Conservation (phyloP, 2,113 vertebrate species). For the Procavia capensis region DNA sequence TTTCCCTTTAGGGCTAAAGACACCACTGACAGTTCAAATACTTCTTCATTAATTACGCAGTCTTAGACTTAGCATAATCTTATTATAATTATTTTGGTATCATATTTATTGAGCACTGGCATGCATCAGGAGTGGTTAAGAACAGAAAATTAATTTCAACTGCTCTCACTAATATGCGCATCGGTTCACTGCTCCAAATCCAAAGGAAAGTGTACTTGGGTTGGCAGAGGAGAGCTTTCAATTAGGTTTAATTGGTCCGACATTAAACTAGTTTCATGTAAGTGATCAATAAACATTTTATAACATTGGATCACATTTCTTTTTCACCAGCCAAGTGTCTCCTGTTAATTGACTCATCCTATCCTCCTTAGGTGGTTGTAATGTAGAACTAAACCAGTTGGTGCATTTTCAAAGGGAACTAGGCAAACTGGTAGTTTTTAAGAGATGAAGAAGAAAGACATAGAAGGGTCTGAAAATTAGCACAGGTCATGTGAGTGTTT, state of each 20-base stretch:
- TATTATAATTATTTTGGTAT: constrained; percentile 80
- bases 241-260: constrained; percentile 72
- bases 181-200: background rate
- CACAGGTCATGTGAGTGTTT: background rate
- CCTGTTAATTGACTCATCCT: constrained; percentile 60
- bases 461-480: constrained; percentile 7
- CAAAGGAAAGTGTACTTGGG: constrained; percentile 20
- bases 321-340: constrained; percentile 63
- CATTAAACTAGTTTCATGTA: constrained; percentile 69
- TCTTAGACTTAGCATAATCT: constrained; percentile 73
- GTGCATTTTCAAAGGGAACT: background rate
- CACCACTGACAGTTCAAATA: constrained; percentile 78
- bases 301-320: constrained; percentile 66
- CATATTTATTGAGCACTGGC: constrained; percentile 65
- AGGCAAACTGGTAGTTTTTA: background rate
- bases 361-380: background rate
- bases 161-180: background rate
- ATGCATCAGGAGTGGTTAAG: constrained; percentile 1
- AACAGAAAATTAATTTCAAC: constrained; percentile 16
- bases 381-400: background rate
- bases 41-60: constrained; percentile 79
- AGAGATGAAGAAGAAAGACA: background rate
- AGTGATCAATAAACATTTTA: constrained; percentile 74
- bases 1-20: constrained; percentile 80
- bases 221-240: constrained; percentile 50